Conservation (phyloP, 2,888 invertebrate species). For the Danaus chrysippus region DNA sequence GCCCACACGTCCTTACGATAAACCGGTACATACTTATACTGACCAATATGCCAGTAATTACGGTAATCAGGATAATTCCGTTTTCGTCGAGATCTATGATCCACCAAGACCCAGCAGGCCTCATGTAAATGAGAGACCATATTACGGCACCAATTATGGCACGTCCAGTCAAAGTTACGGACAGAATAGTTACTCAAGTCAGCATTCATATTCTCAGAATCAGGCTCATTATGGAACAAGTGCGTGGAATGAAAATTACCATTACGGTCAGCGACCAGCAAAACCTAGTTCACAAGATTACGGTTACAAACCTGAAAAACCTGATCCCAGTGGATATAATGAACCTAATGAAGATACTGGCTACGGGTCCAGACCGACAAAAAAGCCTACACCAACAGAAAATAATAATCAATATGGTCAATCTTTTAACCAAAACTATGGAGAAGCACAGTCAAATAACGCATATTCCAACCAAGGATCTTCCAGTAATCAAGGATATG, state of each 20-base stretch:
- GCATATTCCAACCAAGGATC: constrained; percentile 14
- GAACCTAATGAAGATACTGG: constrained; percentile 11
- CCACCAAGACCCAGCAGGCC: constrained; percentile 61
- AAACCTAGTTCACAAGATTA: constrained; percentile 24
- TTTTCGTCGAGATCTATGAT: constrained; percentile 63
- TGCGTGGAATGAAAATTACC: constrained; percentile 21
- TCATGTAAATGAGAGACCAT: constrained; percentile 45
- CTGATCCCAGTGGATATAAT: constrained; percentile 9
- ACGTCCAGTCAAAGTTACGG: constrained; percentile 19
- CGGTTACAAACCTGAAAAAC: constrained; percentile 31
- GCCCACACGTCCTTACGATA: constrained; percentile 43
- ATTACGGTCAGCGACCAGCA: constrained; percentile 27
- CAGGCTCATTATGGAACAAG: constrained; percentile 27
- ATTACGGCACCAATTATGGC: constrained; percentile 33
- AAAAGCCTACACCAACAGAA: constrained; percentile 30
- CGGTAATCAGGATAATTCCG: constrained; percentile 56
- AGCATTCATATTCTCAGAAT: constrained; percentile 27
- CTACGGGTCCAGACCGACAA: constrained; percentile 14
- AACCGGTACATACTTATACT: constrained; percentile 48
- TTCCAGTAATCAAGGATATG: constrained; percentile 9
- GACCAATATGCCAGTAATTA: constrained; percentile 59
- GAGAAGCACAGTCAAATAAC: constrained; percentile 5
- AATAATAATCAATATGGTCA: constrained; percentile 25
- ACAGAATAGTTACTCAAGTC: constrained; percentile 26
- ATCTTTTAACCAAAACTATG: constrained; percentile 21